phyloP scores from a whole-genome alignment of 2,113 vertebrate genomes.

The Laticauda colubrina region DNA sequence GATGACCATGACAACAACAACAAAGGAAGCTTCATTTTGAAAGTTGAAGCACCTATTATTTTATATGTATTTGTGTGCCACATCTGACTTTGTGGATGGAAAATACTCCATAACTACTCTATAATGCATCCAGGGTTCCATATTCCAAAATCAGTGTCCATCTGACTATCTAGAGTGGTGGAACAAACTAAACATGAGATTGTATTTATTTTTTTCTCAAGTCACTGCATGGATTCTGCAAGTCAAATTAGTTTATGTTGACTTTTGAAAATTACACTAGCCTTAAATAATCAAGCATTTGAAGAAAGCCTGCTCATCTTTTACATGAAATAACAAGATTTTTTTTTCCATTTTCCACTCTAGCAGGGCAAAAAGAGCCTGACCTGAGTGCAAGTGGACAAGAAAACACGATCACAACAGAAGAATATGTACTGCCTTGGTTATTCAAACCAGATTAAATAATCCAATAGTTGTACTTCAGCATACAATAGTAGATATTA shows the following conservation, averaged over 20 bases:
- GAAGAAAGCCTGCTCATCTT: background rate
- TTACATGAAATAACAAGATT: background rate
- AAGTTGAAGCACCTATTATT: background rate
- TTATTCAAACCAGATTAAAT: background rate
- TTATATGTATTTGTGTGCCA: background rate
- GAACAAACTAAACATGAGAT: background rate
- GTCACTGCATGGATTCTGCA: background rate
- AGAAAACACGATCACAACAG: background rate
- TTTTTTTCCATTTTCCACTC: background rate
- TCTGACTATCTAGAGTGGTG: background rate
- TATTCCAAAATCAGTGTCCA: background rate
- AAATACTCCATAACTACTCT: background rate
- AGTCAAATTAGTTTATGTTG: background rate
- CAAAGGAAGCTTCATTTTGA: background rate
- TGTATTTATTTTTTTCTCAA: background rate
- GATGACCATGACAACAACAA: background rate
- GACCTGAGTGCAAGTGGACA: background rate
- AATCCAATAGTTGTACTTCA: background rate
- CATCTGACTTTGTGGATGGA: background rate
- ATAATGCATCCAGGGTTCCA: background rate
- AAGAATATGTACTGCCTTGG: background rate
- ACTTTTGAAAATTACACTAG: background rate
- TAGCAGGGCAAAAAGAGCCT: background rate
- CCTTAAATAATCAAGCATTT: background rate
- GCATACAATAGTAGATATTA: background rate